phyloP scores from a whole-genome alignment of 2,888 invertebrate species.

The Patella depressa region DNA sequence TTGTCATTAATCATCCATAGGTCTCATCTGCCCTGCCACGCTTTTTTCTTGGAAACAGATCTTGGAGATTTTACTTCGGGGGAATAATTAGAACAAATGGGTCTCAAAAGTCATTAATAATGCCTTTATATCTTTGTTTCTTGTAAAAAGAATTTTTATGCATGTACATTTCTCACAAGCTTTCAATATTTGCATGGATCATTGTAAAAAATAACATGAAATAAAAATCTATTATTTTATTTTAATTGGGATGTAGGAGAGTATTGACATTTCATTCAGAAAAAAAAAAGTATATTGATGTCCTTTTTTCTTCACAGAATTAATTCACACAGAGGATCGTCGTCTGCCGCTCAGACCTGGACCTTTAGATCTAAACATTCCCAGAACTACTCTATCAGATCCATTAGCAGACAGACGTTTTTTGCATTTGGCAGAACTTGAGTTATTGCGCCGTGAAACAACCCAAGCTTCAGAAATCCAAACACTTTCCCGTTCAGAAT shows the following conservation, averaged over 20 bases:
- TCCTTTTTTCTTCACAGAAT: constrained; percentile 33
- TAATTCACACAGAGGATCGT: constrained; percentile 61
- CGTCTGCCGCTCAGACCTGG: constrained; percentile 52
- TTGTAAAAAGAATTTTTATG: too few species aligned
- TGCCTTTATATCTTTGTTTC: too few species aligned
- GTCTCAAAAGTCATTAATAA: too few species aligned
- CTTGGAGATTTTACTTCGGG: too few species aligned
- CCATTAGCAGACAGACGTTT: constrained; percentile 80
- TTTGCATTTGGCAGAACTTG: constrained; percentile 79
- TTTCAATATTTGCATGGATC: neutral
- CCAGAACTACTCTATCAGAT: constrained; percentile 77
- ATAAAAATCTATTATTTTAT: too few species aligned
- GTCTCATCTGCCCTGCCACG: too few species aligned
- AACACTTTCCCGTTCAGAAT: constrained; percentile 19
- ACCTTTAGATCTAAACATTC: constrained; percentile 55
- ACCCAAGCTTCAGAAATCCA: constrained; percentile 25
- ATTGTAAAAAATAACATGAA: neutral
- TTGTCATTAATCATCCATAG: too few species aligned
- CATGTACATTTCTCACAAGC: neutral
- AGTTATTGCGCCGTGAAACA: constrained; percentile 79
- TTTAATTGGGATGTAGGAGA: too few species aligned
- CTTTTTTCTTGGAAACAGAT: too few species aligned
- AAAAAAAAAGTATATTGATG: too few species aligned
- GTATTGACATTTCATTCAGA: too few species aligned
- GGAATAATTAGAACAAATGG: too few species aligned